Base-by-base conservation (phyloP, 2,113 vertebrate genomes). In the Periophthalmus modestus region DNA sequence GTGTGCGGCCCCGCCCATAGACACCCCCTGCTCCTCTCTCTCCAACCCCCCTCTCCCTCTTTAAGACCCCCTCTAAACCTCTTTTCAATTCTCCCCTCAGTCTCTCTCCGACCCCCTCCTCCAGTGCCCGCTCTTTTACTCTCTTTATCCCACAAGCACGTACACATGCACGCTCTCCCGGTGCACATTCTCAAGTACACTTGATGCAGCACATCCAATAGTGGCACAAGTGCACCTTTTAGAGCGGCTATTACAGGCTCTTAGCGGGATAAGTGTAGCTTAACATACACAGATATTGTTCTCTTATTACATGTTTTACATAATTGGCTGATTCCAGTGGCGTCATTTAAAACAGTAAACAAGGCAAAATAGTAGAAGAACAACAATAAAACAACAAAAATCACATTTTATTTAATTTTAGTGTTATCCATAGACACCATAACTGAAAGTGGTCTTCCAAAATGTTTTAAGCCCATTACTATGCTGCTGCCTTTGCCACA, bases 1-100 rank as follows among this genome's bases (percentile, higher is more conserved):
- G 73, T 69, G 63, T 73, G 78, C 77, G 62, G 82, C 89, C 82
- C 87, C 89, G 78, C 89, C 88, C 65, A 65, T 78, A 28, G 4
- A 24, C 14, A 19, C 39, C 54, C 59, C 9, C 74, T 24, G 9
- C 23, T 15, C 12, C 15, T 4, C 66, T 24, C 46, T 43, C 46
- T 47, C 39, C 24, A 39, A 13, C 54, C 19, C 13, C 67, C 16
- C 34, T 10, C 39, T 4, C 16, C 24, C n/a, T n/a, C 18, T 50
- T 24, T 62, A 62, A 62, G 59, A 62, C 59, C 59, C 19, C 48
- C 13, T 36, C 23, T 15, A 7, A 14, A 48, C 13, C 1, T 77
- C 63, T 48, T 58, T 48, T 70, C 69, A 75, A 66, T 67, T 67
- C 43, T 46, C 39, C 66, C 72, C 68, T 69, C n/a, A 28, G 47